These are phyloP conservation scores for Ruditapes philippinarum DNA, from an alignment of 1,140 invertebrate species.

Conservation along the genomic window DNA sequence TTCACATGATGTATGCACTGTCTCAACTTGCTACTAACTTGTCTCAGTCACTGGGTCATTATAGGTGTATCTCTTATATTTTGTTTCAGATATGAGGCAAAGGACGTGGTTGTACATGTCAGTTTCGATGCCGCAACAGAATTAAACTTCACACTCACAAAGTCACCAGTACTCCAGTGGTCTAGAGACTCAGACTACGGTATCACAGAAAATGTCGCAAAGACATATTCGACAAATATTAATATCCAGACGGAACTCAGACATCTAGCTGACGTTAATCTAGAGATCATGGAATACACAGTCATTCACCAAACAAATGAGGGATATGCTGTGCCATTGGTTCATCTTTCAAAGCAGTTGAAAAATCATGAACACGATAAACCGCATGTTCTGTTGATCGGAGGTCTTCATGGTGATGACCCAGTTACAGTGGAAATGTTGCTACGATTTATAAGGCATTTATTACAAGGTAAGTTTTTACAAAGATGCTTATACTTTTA, in stretches of 20 bases:
- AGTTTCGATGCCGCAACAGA: constrained; percentile 88
- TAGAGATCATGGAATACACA: constrained; percentile 89
- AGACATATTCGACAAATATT: constrained; percentile 71
- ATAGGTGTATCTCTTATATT: too few relatives aligned
- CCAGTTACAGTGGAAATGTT: constrained; percentile 94
- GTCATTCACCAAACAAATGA: constrained; percentile 89
- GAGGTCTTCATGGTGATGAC: constrained; percentile 94
- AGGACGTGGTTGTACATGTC: constrained; percentile 87
- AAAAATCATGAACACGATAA: constrained; percentile 70
- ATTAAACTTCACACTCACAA: constrained; percentile 93
- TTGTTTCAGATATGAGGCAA: constrained; percentile 88
- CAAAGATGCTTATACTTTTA: too few relatives aligned
- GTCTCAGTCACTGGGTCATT: too few relatives aligned
- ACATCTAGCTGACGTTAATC: constrained; percentile 90
- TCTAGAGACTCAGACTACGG: constrained; percentile 92
- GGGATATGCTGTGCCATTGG: constrained; percentile 85
- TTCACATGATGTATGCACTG: too few relatives aligned
- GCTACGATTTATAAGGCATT: constrained; percentile 93
- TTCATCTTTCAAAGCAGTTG: constrained; percentile 74
- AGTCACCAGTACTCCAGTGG: constrained; percentile 92
- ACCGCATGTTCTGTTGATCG: constrained; percentile 92
- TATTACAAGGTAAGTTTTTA: constrained; percentile 88
- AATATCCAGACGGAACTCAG: constrained; percentile 88
- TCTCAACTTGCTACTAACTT: too few relatives aligned
- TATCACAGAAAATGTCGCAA: constrained; percentile 87